Evolutionary conservation across 1,140 invertebrate species (phyloP), one percentile per base, ranked within the genome.

Genomic region (Aphelenchoides besseyi): DNA sequence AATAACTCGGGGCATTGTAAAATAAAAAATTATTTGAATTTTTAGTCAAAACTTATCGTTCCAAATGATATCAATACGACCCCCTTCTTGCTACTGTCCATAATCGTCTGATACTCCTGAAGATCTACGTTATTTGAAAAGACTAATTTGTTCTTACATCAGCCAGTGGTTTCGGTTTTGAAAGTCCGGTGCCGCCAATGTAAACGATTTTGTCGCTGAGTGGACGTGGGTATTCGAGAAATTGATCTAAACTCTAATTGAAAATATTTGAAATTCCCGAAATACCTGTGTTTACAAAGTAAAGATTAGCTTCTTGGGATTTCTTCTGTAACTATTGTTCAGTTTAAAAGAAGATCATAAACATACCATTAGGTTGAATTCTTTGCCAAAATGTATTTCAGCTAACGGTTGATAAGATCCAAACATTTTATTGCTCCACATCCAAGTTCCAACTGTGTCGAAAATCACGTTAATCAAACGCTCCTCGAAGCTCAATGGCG

Each of bases 31-130:
- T 48, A 48, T 48, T 23, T 48, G 12, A 48, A 48, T 23, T 48
- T 48, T 48, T 48, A 16, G 41, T 48, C n/a, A n/a, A n/a, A n/a
- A 23, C 41, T 48, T 23, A 59, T 23, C 18, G 74, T 69, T 18
- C 74, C 74, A 26, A 75, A 75, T 26, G 76, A 79, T 37, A 76
- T 28, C 0, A 76, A 48, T 26, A 76, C 37, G 2, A 72, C 59
- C 3, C 76, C 53, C 33, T 55, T 55, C 63, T 66, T 66, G 2
- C 16, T n/a, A 23, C 12, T n/a, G 3, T 66, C 32, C 16, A 66
- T 1, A n/a, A 66, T 66, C 12, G 30, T 35, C 36, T 66, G 63
- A 8, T 36, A 66, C 2, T 66, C 16, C 1, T 33, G 12, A 66
- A 37, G 1, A 29, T 23, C 18, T 53, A 33, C 1, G 63, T 66